These are phyloP conservation scores for Felis chaus DNA, from an alignment of 2,113 vertebrate species.

Conservation along the genomic window DNA sequence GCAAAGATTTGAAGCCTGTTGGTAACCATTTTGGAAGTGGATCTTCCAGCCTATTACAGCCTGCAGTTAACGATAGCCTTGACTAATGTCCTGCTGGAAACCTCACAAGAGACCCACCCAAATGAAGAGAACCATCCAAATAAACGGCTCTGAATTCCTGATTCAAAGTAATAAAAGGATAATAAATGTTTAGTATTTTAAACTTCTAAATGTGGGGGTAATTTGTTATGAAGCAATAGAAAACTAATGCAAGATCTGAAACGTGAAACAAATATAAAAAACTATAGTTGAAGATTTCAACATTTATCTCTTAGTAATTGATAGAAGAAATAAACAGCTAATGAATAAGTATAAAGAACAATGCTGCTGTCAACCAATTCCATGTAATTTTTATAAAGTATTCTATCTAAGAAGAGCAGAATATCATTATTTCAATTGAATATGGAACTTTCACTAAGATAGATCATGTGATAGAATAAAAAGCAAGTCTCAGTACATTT, in stretches of 20 bases:
- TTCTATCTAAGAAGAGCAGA: not conserved
- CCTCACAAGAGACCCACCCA: not conserved
- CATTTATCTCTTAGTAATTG: not conserved
- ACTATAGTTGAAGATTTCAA: not conserved
- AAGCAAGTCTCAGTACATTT: not conserved
- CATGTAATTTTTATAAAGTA: not conserved
- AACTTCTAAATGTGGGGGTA: not conserved
- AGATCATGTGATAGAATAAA: not conserved
- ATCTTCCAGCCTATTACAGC: not conserved
- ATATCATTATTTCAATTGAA: not conserved
- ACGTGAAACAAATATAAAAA: not conserved
- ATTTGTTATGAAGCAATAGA: not conserved
- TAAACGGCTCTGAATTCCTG: not conserved
- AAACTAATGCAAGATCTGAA: not conserved
- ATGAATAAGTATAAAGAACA: not conserved
- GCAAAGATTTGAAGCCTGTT: not conserved
- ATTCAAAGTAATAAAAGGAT: not conserved
- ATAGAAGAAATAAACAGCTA: not conserved
- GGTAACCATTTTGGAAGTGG: not conserved
- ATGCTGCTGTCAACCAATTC: not conserved
- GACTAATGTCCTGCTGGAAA: not conserved
- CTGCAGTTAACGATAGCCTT: not conserved
- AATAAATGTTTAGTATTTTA: not conserved
- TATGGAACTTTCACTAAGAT: not conserved
- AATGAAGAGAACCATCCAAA: not conserved